phyloP scores from a whole-genome alignment of 1,140 invertebrate genomes.

The Zaprionus africanus region DNA sequence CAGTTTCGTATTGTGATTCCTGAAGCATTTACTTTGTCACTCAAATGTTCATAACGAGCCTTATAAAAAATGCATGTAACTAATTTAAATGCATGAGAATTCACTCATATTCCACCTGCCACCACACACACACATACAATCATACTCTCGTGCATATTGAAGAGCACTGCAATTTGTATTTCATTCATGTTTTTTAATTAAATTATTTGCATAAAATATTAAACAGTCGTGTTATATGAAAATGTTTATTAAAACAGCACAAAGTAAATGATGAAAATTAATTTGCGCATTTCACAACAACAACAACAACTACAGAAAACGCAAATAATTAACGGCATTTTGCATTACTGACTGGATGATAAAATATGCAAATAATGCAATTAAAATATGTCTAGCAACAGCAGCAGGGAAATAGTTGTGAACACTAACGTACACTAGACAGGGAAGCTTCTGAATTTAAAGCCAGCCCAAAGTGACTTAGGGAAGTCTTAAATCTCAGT shows the following conservation, averaged over 20 bases:
- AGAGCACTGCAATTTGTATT: conserved; percentile 41
- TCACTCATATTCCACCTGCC: conserved; percentile 14
- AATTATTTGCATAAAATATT: conserved; percentile 76
- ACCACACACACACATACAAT: not conserved
- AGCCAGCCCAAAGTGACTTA: conserved; percentile 1
- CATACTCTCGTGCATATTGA: conserved; percentile 44
- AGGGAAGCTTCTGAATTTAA: conserved; percentile 14
- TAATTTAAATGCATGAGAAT: conserved; percentile 76
- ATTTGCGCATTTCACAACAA: conserved; percentile 43
- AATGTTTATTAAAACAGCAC: conserved; percentile 18
- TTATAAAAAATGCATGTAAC: conserved; percentile 68
- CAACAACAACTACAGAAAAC: conserved; percentile 11
- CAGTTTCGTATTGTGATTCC: not conserved
- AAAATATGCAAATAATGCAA: conserved; percentile 23
- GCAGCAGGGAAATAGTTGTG: no score
- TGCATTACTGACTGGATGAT: conserved; percentile 23
- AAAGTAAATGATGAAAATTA: conserved; percentile 63
- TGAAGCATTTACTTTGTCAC: not conserved
- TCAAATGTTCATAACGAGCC: conserved; percentile 6
- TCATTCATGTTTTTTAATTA: conserved; percentile 62
- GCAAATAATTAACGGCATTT: conserved; percentile 52
- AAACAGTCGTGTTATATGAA: conserved; percentile 22
- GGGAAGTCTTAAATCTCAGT: conserved; percentile 24
- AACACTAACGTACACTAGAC: not conserved
- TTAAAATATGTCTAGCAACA: conserved; percentile 19